Evolutionary conservation across 2,113 vertebrate species (phyloP), one percentile per base, ranked within the genome.

Genomic region (Gulo gulo): DNA sequence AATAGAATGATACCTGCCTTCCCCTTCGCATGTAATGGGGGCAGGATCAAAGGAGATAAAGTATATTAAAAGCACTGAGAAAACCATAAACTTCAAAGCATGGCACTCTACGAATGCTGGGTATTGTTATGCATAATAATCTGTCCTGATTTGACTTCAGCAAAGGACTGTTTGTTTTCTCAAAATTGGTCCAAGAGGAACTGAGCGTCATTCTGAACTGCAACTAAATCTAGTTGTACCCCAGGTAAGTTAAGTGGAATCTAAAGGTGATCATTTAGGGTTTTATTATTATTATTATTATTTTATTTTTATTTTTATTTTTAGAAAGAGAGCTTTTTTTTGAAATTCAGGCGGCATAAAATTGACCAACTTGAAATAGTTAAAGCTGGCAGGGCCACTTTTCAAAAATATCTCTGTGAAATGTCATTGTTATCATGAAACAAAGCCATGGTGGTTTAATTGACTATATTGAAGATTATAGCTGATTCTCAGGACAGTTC

Each of bases 41-140:
- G 16, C 7, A 93, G 52, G 36, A 96, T 97, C 85, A 97, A 96
- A 97, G 73, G 29, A 88, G 11, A 71, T 36, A 34, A 31, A n/a
- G 23, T 79, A 3, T 61, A 83, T 55, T 82, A 16, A 82, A 94
- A 93, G 63, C 52, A 74, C 23, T 42, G 24, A 2, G 16, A 55
- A 76, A 52, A 52, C 9, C 61, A 26, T 26, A 34, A 86, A 84
- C 80, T 92, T 97, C 82, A 97, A 96, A 96, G 90, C 34, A 23
- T 61, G n/a, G 3, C 55, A 5, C 52, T 88, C 57, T 95, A 52
- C 34, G 52, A 79, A 95, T 79, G 45, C 24, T 1, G 23, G 74
- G 20, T 29, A 65, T 67, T 57, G 67, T 92, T 94, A 78, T 85
- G 69, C 23, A 26, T 73, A 88, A 89, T 78, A 80, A 42, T 36